Conservation (phyloP, 2,888 invertebrate species). For the Mycalesis mineus region DNA sequence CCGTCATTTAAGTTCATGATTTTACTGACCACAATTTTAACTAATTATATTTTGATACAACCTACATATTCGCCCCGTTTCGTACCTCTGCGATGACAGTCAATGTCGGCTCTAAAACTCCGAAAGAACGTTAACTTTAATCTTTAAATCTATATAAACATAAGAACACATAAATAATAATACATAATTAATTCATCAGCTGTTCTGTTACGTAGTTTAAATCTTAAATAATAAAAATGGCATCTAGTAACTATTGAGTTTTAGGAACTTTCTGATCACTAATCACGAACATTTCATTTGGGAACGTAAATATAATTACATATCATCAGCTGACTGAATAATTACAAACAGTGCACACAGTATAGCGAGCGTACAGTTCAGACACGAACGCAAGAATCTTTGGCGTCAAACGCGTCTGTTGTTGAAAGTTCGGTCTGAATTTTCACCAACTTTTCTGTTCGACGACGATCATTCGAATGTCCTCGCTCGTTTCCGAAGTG, state of each 20-base stretch:
- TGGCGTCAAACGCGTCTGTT: no score
- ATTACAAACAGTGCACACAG: not conserved
- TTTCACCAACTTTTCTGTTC: no score
- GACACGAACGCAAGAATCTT: not conserved
- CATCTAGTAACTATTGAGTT: conserved; percentile 63
- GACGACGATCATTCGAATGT: no score
- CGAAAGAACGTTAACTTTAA: conserved; percentile 27
- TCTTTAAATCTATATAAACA: conserved; percentile 35
- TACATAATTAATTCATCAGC: conserved; percentile 32
- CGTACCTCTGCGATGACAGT: no score
- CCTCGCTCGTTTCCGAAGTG: not conserved
- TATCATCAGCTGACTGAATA: conserved; percentile 12
- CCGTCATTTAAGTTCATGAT: no score
- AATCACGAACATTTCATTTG: conserved; percentile 36
- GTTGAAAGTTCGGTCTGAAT: no score
- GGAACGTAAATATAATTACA: conserved; percentile 10
- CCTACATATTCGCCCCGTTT: no score
- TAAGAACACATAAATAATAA: conserved; percentile 46
- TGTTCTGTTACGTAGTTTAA: conserved; percentile 42
- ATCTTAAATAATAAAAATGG: conserved; percentile 49
- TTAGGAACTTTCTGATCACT: conserved; percentile 68
- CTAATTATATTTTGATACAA: no score
- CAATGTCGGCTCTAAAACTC: not conserved
- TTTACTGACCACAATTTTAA: no score
- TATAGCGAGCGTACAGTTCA: not conserved